Evolutionary conservation across 2,113 vertebrate genomes (phyloP), one percentile per base, ranked within the genome.

Genomic region (Sapayoa aenigma): DNA sequence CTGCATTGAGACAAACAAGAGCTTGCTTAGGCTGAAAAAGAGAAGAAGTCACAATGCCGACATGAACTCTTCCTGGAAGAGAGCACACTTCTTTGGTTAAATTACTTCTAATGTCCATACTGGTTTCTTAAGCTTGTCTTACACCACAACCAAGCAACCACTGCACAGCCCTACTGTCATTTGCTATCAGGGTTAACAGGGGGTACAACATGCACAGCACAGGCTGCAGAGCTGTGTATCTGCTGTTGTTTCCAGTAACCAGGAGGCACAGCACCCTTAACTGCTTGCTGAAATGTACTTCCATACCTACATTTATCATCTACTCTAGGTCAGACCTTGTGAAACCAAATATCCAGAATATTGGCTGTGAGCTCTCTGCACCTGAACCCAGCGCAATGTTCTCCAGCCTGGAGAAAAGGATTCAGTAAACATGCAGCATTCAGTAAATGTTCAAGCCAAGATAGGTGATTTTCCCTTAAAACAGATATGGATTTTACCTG

Each of bases 161-260:
- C 15, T 2, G 9, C 15, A 47, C 8, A 21, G 21, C 0, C 0
- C 15, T 41, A 15, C 76, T 9, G 18, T 14, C 4, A 0, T 8
- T 58, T 6, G 2, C 35, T 59, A 25, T 11, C 12, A 27, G 23
- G 15, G 20, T n/a, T 56, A 58, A 60, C 8, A n/a, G 50, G 23
- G 39, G 5, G 6, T 52, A 30, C 8, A 35, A 24, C 0, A 0
- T 3, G 8, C 33, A 9, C 2, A 1, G 28, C 5, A 5, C 0
- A 0, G 30, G 19, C 17, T 68, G n/a, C 49, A 41, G 30, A 55
- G 33, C 15, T 17, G 2, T 18, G 6, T 9, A 8, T 33, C 30
- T 77, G 11, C 41, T 46, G 16, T 9, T 19, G 11, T 65, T 27
- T 10, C n/a, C 52, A 27, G 11, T 14, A 58, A 74, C 6, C 37